These are phyloP conservation scores for Sthenelais limicola DNA, from an alignment of 2,888 invertebrate species.

Conservation along the genomic window DNA sequence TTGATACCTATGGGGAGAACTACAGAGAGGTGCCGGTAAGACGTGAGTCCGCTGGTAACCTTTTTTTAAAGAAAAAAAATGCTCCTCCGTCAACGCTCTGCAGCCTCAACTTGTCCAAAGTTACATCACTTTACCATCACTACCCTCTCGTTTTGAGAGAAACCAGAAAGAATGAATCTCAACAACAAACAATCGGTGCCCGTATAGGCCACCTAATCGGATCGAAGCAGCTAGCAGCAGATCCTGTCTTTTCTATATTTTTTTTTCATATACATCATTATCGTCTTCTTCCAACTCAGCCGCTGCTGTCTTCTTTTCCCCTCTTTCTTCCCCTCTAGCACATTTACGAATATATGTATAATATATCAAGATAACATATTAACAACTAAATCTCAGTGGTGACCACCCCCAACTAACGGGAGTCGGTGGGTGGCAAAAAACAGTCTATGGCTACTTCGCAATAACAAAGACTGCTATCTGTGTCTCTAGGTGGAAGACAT, in stretches of 20 bases:
- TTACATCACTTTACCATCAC: conserved; percentile 38
- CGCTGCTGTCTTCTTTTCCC: no score
- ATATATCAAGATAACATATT: conserved; percentile 8
- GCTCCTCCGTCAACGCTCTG: conserved; percentile 3
- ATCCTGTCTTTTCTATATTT: conserved; percentile 12
- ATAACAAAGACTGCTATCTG: background rate
- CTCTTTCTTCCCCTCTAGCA: no score
- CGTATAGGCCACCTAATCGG: conserved; percentile 26
- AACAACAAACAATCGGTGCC: conserved; percentile 13
- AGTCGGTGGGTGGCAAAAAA: background rate
- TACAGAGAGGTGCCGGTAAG: conserved; percentile 17
- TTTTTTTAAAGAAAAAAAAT: no score
- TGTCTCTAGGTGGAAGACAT: conserved; percentile 30
- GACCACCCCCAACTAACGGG: background rate
- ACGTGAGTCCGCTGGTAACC: conserved; percentile 24
- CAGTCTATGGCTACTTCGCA: no score
- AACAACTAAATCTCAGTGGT: conserved; percentile 31
- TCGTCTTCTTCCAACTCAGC: no score
- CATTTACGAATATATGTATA: no score
- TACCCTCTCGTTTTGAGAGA: no score
- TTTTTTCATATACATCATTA: conserved; percentile 16
- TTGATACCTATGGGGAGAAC: conserved; percentile 34
- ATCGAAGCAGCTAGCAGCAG: conserved; percentile 18
- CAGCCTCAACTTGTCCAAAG: conserved; percentile 41
- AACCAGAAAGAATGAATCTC: no score